Base-by-base conservation (phyloP, 2,797 vertebrate genomes). In the Coendou prehensilis region DNA sequence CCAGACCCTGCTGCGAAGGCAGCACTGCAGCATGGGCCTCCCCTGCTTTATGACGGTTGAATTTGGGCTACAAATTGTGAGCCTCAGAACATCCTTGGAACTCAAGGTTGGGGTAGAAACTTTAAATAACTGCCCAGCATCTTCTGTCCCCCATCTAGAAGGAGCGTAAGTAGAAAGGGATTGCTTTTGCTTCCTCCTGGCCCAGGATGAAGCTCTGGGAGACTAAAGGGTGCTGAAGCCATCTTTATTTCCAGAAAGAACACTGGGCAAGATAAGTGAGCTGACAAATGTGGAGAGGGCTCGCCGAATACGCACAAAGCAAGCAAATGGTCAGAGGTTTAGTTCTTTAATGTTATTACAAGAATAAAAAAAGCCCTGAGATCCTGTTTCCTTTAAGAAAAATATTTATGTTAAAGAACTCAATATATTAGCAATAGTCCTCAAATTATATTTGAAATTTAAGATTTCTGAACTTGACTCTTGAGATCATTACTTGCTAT, bases 391-490 rank as follows among this genome's bases (percentile, higher is more conserved):
- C 69, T 41, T 2, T 13, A 28, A 84, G 85, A 85, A 91, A 75
- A 28, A 2, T 23, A 9, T 84, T 80, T 50, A 26, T 10, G n/a
- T 20, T 26, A 85, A 85, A 56, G 75, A 8, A 28, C 6, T n/a
- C 57, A 11, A 15, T 7, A 33, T 11, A 56, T 71, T 57, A 89
- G 56, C 33, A 30, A 54, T 5, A 91, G 37, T 23, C 41, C 75
- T 54, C 73, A 22, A 47, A n/a, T 11, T 63, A 4, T 54, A 87
- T 73, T 82, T 26, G 41, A 78, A 89, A 61, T 59, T 81, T 71
- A 45, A 9, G 15, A 79, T 79, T 61, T 57, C 76, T 96, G 83
- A 20, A n/a, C 18, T 86, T 75, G 59, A 86, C 41, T n/a, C n/a
- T 20, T 56, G 54, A 9, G 47, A 89, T 86, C 79, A 41, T 47